A percentile compares a stretch with the other conserved stretches of the same genome.
These are phyloP conservation scores for Anthoscopus minutus DNA, from an alignment of 2,113 vertebrate species.

Conservation along the genomic window DNA sequence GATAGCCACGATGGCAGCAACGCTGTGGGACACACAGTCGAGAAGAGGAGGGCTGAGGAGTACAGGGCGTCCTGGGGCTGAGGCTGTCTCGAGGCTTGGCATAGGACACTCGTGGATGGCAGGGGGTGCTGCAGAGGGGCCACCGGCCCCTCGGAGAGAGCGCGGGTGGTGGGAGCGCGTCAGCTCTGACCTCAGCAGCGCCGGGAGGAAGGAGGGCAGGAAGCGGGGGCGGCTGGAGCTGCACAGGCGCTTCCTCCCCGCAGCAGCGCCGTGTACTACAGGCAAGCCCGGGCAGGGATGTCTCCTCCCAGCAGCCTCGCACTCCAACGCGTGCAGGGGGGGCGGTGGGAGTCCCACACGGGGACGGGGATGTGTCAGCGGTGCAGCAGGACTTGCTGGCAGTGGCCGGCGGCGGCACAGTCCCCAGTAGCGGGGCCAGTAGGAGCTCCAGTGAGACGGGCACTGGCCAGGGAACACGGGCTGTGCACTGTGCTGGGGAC, in stretches of 20 bases:
- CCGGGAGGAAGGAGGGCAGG: conserved; percentile 45
- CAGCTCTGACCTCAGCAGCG: conserved; percentile 32
- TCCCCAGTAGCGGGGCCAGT: rapidly evolving
- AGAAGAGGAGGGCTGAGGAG: not conserved
- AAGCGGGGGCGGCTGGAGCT: conserved; percentile 29
- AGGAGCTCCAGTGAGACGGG: rapidly evolving
- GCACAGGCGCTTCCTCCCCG: conserved; percentile 26
- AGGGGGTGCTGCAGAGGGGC: not conserved
- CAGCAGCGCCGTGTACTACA: rapidly evolving
- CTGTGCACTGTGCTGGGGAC: not conserved
- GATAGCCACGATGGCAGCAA: not conserved
- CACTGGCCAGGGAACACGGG: not conserved
- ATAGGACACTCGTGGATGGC: not conserved
- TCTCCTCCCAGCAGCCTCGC: not conserved
- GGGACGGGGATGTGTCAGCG: rapidly evolving
- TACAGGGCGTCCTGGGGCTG: not conserved
- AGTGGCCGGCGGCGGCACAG: rapidly evolving
- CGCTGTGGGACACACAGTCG: rapidly evolving
- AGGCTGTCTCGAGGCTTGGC: no score
- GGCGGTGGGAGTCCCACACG: rapidly evolving
- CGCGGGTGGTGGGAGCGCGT: not conserved
- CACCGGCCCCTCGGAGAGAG: not conserved
- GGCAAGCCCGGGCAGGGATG: not conserved
- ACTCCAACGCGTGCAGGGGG: rapidly evolving
- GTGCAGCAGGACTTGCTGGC: not conserved